Evolutionary conservation across 2,797 vertebrate species (phyloP).

Genomic region (Cynodonichthys magdalenae): DNA sequence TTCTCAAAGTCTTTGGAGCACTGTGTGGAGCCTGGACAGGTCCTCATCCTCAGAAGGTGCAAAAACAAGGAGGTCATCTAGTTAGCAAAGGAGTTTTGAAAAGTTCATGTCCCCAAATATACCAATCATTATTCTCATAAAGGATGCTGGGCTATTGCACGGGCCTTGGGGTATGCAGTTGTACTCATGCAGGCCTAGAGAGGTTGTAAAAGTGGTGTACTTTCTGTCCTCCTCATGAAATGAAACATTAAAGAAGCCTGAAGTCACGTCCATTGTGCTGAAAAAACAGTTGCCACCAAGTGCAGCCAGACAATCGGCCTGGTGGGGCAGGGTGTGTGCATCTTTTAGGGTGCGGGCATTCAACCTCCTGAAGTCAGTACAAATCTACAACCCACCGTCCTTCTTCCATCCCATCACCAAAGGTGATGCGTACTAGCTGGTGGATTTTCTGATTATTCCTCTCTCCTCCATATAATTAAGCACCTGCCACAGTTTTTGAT

Average conservation of each 20-base stretch:
- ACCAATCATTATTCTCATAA: constrained; percentile 28
- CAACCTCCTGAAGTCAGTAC: not conserved
- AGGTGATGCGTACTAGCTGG: too few relatives aligned
- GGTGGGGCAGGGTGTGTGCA: constrained; percentile 1
- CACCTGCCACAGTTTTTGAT: too few relatives aligned
- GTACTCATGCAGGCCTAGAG: not conserved
- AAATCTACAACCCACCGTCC: not conserved
- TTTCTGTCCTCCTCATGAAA: not conserved
- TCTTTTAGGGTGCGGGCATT: not conserved
- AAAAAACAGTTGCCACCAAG: not conserved
- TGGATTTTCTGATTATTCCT: not conserved
- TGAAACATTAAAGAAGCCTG: not conserved
- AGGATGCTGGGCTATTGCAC: constrained; percentile 1
- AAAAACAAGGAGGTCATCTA: constrained; percentile 2
- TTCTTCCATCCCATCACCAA: too few relatives aligned
- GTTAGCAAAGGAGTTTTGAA: constrained; percentile 7
- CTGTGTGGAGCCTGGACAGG: not conserved
- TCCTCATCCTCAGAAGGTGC: constrained; percentile 5
- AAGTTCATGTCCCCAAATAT: constrained; percentile 46
- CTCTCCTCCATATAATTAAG: constrained; percentile 5
- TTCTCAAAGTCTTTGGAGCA: not conserved
- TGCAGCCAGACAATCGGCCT: not conserved
- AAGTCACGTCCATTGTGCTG: constrained; percentile 1
- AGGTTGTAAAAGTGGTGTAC: not conserved
- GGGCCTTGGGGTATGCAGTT: not conserved